Evolutionary conservation across 2,113 vertebrate genomes (phyloP).

Genomic region (Motacilla alba): DNA sequence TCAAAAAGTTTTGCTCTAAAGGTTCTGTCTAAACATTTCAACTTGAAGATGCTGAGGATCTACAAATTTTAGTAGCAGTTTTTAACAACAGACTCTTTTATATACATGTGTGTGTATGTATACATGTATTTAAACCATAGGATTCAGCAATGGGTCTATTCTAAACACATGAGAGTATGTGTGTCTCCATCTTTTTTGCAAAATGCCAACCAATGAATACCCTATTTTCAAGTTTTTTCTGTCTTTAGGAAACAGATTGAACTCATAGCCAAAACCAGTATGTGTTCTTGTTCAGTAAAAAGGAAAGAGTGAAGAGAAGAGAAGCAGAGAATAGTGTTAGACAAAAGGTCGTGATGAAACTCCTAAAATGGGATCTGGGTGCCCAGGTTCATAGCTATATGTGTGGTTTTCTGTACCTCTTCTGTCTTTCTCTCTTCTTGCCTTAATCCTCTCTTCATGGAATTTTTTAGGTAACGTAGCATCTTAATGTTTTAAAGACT

Average conservation of each 20-base stretch:
- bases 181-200: background rate
- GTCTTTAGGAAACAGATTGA: background rate
- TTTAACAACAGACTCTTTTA: background rate
- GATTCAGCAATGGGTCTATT: background rate
- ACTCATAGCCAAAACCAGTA: background rate
- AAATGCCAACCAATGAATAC: background rate
- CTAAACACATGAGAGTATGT: background rate
- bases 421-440: background rate
- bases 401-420: background rate
- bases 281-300: background rate
- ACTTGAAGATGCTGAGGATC: background rate
- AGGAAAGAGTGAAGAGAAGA: background rate
- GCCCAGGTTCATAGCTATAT: rapidly evolving
- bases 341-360: background rate
- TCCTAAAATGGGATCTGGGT: background rate
- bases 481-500: too few species aligned
- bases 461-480: background rate
- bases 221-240: background rate
- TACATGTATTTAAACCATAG: too few species aligned
- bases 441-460: background rate
- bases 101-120: background rate
- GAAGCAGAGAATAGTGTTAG: background rate
- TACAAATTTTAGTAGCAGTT: background rate
- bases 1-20: background rate
- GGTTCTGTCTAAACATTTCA: background rate